A percentile compares a stretch with the other conserved stretches of the same genome.
phyloP scores from a whole-genome alignment of 2,113 vertebrate species.

The Upupa epops region DNA sequence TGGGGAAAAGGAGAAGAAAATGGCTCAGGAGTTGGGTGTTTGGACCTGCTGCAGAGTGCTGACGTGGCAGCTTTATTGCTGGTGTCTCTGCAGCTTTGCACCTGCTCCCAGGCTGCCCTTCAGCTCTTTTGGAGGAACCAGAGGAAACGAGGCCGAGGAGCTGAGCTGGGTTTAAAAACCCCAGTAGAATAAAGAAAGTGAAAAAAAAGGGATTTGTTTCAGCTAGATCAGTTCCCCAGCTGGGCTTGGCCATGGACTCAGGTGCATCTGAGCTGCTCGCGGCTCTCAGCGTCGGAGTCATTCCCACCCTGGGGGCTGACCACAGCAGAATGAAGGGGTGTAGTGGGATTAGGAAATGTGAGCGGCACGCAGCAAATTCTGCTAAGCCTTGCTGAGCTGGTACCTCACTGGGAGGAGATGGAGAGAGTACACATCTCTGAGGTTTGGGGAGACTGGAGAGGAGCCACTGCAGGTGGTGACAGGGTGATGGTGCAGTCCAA shows the following conservation, averaged over 20 bases:
- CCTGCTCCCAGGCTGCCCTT: neutral
- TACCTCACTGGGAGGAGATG: neutral
- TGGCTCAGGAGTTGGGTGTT: neutral
- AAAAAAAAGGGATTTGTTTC: neutral
- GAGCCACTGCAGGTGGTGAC: neutral
- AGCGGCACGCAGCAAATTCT: neutral
- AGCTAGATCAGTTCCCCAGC: neutral
- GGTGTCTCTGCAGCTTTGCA: neutral
- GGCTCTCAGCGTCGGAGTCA: neutral
- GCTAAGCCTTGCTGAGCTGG: neutral
- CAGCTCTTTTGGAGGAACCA: neutral
- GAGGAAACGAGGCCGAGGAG: neutral
- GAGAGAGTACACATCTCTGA: neutral
- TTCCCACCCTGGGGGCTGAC: neutral
- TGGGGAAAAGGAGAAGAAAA: neutral
- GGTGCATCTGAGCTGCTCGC: neutral
- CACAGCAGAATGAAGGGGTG: neutral
- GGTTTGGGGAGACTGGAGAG: neutral
- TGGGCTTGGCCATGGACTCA: fast-evolving
- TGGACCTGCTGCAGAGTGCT: neutral
- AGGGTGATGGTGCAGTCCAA: neutral
- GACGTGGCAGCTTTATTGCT: neutral
- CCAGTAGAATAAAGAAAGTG: neutral
- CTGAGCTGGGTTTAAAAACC: neutral
- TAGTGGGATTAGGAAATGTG: neutral